Evolutionary conservation across 1,140 invertebrate genomes (phyloP), one percentile per base, ranked within the genome.

Genomic region (Papilio glaucus): DNA sequence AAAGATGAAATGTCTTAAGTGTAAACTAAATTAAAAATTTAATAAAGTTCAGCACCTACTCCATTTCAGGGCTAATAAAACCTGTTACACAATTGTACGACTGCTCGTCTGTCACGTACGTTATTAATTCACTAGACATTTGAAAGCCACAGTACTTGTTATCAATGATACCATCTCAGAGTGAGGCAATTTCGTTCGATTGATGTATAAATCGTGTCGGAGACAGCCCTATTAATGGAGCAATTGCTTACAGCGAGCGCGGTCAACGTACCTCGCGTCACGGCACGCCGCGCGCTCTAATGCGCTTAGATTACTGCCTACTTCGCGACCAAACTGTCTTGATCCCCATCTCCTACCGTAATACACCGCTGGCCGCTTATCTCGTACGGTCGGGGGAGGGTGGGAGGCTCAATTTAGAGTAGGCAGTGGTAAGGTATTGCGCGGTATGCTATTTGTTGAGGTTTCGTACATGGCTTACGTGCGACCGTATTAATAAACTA

Each of bases 221-320:
- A 71, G 82, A 72, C 79, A 84, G 72, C 85, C 84, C 85, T 87
- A 73, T 75, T 82, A 82, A 82, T 83, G 77, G 78, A 81, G 84
- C 81, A 88, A 86, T 85, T 85, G 86, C 79, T 87, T 83, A 82
- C 76, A 81, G 84, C 79, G 84, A 80, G 79, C 61, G 76, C 86
- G 89, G 88, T 89, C 88, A 91, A 87, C 72, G 86, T 78, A 81
- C 88, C 79, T 73, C 75, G 76, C 86, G 87, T 89, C 88, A 91
- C 88, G 89, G 82, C 75, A 85, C 85, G 83, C 73, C 83, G 87
- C 78, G 71, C 80, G 81, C 83, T 84, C 88, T 89, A 91, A 90
- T 89, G 86, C 85, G 85, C 84, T 87, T 87, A 89, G 82, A 88
- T 88, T 86, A 87, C 87, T 87, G 81, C 87, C 87, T 86, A 85